Percentiles rank a stretch among this genome's conserved stretches.
phyloP scores from a whole-genome alignment of 2,113 vertebrate genomes.

The Silurus meridionalis region DNA sequence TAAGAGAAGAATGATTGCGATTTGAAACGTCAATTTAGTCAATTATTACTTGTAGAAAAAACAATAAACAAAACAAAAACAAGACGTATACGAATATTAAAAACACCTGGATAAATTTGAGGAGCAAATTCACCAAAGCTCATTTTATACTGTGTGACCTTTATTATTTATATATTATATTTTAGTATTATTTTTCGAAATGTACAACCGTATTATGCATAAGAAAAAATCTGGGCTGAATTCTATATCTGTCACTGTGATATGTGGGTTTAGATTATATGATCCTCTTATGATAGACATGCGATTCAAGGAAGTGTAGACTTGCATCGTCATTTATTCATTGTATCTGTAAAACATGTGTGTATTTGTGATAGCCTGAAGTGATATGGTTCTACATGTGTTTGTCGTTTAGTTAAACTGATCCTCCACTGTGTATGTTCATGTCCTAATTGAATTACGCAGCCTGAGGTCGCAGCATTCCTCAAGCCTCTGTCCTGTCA shows the following conservation, averaged over 20 bases:
- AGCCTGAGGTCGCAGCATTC: constrained; percentile 58
- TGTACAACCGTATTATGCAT: not conserved
- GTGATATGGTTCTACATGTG: constrained; percentile 14
- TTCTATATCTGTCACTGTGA: not conserved
- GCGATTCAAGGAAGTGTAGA: not conserved
- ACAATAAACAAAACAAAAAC: not conserved
- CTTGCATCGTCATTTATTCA: not conserved
- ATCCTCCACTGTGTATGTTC: constrained; percentile 26
- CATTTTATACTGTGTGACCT: not conserved
- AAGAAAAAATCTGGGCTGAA: not conserved
- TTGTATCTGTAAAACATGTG: not conserved
- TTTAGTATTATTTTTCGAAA: not conserved
- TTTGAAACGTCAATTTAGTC: not conserved
- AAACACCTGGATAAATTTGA: not conserved
- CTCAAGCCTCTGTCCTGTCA: constrained; percentile 55
- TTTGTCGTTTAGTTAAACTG: constrained; percentile 32
- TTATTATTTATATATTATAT: not conserved
- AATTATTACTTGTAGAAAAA: not conserved
- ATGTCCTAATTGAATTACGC: constrained; percentile 68
- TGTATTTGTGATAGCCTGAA: not conserved
- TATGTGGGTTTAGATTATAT: not conserved
- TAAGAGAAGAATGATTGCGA: not conserved
- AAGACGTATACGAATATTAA: not conserved
- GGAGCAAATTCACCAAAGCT: not conserved
- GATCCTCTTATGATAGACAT: not conserved